Base-by-base conservation (phyloP, 2,888 invertebrate species). In the Tetanocera ferruginea region DNA sequence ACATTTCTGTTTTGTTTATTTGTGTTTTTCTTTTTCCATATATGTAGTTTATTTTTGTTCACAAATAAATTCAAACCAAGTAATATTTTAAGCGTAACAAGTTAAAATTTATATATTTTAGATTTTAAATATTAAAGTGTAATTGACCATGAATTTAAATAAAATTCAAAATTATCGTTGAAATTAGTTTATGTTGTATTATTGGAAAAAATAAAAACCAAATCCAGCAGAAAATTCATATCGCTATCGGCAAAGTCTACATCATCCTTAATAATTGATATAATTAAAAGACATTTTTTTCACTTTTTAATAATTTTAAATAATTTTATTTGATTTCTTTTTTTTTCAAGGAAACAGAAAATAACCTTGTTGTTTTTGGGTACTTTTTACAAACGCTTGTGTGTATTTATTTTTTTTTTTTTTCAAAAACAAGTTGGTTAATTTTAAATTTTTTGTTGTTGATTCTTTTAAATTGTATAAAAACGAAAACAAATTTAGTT, bases 401-500 rank as follows among this genome's bases (percentile, higher is more conserved):
- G 5, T 78, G 57, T 75, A 25, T 69, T 64, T 75, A 66, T 76
- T 62, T 80, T 76, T 57, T 51, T n/a, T 34, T 11, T 49, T 60
- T 62, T 43, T 43, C 57, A 73, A 62, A 57, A 73, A 73, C 60
- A 43, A 62, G 49, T 49, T 28, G 31, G n/a, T 69, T 69, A 14
- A 1, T 2, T 17, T 70, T 37, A 6, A n/a, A 9, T 11, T 57
- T 72, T 34, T 19, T 25, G 17, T 52, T 52, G 31, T 51, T 64
- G 25, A 57, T 60, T 37, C 11, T 72, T 37, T 72, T 25, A 25
- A 51, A 52, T 52, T 25, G 37, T 60, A 34, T 55, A 57, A 72
- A 72, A 74, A 74, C 62, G 64, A 55, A 57, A 37, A 74, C 66
- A 69, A 49, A 43, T 71, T 62, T 79, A 81, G 80, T 82, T 77